Evolutionary conservation across 92 coral and sea anemone species (phyloP).

Genomic region (Siderastrea radians): DNA sequence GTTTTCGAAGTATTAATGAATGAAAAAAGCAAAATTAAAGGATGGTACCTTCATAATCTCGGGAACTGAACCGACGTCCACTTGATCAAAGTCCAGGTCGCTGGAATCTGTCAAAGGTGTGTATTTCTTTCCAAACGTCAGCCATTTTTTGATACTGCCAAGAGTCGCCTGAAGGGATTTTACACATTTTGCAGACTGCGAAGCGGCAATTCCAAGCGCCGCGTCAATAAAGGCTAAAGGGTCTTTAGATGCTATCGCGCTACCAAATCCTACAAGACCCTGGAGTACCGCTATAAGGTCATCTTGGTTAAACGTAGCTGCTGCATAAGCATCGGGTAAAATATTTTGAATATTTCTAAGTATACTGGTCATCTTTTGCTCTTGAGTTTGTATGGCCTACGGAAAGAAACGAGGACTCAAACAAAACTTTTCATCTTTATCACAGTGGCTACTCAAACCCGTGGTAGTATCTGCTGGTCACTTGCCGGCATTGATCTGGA

Average conservation of each 20-base stretch:
- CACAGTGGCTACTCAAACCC: too few species aligned
- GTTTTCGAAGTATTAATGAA: too few species aligned
- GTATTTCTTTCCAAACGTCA: slow-evolving; percentile 1
- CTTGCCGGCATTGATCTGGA: too few species aligned
- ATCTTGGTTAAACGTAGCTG: background rate
- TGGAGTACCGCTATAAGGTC: background rate
- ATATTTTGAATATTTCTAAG: background rate
- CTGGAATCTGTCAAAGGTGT: background rate
- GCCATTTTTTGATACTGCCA: background rate
- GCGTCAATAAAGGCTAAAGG: background rate
- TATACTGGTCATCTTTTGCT: background rate
- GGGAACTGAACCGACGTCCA: background rate
- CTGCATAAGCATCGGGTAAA: background rate
- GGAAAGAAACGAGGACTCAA: background rate
- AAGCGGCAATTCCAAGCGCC: background rate
- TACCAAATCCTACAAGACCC: background rate
- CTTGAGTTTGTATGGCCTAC: background rate
- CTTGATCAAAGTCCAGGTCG: background rate
- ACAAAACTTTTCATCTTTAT: background rate
- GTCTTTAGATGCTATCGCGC: background rate
- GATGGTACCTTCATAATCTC: slow-evolving; percentile 11
- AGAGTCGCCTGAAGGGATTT: background rate
- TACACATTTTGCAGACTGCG: background rate
- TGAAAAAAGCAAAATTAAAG: too few species aligned
- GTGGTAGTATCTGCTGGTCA: too few species aligned